Evolutionary conservation across 2,113 vertebrate species (phyloP), one percentile per base, ranked within the genome.

Genomic region (Dicrurus megarhynchus): DNA sequence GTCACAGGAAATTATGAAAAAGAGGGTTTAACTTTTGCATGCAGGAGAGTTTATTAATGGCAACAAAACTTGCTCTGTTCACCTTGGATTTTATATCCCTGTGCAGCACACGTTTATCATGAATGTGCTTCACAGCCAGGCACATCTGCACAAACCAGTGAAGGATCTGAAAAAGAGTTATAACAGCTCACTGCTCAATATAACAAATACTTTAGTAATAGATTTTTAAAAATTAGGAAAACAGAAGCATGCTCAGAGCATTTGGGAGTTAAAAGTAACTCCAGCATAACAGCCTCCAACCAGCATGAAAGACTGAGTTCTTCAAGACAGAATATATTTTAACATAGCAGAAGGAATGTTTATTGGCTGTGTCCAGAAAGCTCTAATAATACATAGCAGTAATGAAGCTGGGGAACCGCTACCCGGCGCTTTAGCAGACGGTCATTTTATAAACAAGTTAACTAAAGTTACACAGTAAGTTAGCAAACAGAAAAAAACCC

Each of bases 11-110:
- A 69, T 83, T 7, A 73, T 30, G 28, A 30, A 70, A 65, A 10
- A 67, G 9, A 16, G 14, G 22, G 7, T 3, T 69, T 41, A 79
- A 69, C 32, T 44, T 67, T 10, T 47, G 33, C 65, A 61, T n/a
- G 37, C n/a, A 60, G 42, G 49, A 63, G 16, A 53, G 13, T n/a
- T 85, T 47, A 63, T 42, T 71, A 76, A 71, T 12, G 27, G 44
- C 49, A 73, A 83, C 7, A 57, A 81, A 74, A 79, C 13, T n/a
- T 64, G 59, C 42, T 86, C 14, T n/a, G 81, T 64, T 98, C 93
- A 99, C 99, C 98, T 99, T 99, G 68, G 99, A 99, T 90, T 99
- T 99, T 89, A 99, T 98, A 90, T 99, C 99, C 96, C 99, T 98
- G 97, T 99, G 99, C 65, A 99, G 96, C 52, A 99, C 98, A 57